Base-by-base conservation (phyloP, 1,140 invertebrate genomes). In the Globodera rostochiensis region DNA sequence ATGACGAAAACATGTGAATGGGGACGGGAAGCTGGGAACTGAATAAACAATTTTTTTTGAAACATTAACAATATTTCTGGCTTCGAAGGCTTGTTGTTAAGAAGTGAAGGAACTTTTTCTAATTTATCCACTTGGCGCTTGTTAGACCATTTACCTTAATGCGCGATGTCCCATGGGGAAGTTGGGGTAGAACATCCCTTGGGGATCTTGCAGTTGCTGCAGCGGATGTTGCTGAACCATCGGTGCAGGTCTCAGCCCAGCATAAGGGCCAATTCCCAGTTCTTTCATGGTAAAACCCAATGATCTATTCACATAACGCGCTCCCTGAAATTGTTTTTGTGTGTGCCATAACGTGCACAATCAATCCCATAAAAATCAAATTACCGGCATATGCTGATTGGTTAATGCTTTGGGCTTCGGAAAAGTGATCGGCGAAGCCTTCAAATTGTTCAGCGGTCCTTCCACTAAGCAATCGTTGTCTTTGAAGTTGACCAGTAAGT, bases 391-490 rank as follows among this genome's bases (percentile, higher is more conserved):
- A 46, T 94, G 93, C 1, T 94, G 93, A 91, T 98, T 98, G 2
- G 96, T 93, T 49, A 98, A 91, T 89, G 97, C 96, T 90, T 96
- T 96, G 8, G 97, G 96, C 91, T 98, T 98, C 9, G 95, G 95
- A 90, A 99, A 97, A 89, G 97, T 96, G 71, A 99, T 97, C 88
- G 95, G 93, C 0, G 95, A 96, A 89, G 98, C 95, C 90, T 98
- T 98, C 3, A 99, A 91, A 91, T 98, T 98, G 81, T 95, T 98
- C 11, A 99, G 91, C 0, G 97, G 96, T 1, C 98, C 98, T 91
- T 99, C 98, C 0, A 98, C 97, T 4, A 99, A 91, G 50, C 98
- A 95, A 88, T 96, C 95, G 84, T 97, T 95, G 88, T 99, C 97
- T 89, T 99, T 99, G 91, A 97, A 99, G 88, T 97, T 98, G 60